Base-by-base conservation (phyloP, 2,113 vertebrate species). In the Anhinga rufa region DNA sequence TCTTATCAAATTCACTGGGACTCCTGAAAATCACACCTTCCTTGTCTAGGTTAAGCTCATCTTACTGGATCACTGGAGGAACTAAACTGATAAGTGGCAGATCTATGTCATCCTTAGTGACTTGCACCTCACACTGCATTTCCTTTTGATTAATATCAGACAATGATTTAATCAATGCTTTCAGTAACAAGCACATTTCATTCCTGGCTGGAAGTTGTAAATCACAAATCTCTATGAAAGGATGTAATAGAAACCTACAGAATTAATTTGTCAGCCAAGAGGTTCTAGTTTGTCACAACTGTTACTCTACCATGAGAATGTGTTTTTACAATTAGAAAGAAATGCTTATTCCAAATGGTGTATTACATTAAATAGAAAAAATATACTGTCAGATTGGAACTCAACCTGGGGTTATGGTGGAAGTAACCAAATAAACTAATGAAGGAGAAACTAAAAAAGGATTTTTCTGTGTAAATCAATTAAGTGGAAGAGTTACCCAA, bases 181-280 rank as follows among this genome's bases (percentile, higher is more conserved):
- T 70, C 17, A 62, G 49, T 94, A 95, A 90, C 36, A 38, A 95
- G 77, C 82, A 65, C 21, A 48, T 81, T 87, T 91, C 34, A 65
- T 84, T 95, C 80, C 88, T 95, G 92, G 64, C 88, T 96, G 89
- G 84, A 95, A 94, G 74, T 75, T 95, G 77, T 87, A 91, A 95
- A 94, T 92, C 70, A 71, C 60, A 79, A 95, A 88, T 70, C 55
- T 64, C 69, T 81, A 32, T 0, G 34, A 93, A 81, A 92, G 94
- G 93, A 57, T 87, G 84, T 92, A 91, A 95, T 52, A 95, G 86
- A 95, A 97, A 92, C 78, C 54, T 95, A 72, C 57, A 85, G 81
- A 96, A 91, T 68, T 72, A 52, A 76, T 94, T 95, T 95, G 81
- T 95, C 77, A 89, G 90, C 89, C 90, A 94, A 82, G 93, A 61